These are phyloP conservation scores for Eptatretus burgeri DNA, from an alignment of 2,113 vertebrate genomes.

Conservation along the genomic window DNA sequence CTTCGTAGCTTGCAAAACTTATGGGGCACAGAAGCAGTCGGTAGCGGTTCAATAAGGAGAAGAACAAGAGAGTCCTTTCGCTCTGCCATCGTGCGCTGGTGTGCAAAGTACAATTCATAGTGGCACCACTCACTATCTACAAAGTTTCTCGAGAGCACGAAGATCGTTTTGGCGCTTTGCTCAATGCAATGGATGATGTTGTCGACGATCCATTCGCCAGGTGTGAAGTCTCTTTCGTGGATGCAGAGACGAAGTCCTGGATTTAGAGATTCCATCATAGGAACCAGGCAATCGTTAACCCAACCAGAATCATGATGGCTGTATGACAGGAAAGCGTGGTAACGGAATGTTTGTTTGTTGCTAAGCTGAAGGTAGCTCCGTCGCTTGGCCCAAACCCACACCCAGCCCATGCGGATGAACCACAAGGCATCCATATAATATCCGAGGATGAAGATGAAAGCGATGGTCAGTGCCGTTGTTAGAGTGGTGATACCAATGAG, in stretches of 20 bases:
- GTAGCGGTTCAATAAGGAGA: constrained; percentile 20
- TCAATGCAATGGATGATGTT: constrained; percentile 9
- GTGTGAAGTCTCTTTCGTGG: constrained; percentile 10
- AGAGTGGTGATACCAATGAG: constrained; percentile 12
- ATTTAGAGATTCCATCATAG: constrained; percentile 5
- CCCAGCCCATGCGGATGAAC: constrained; percentile 8
- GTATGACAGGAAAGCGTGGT: constrained; percentile 10
- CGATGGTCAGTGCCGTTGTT: constrained; percentile 7
- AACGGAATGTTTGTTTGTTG: neutral
- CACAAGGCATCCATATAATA: constrained; percentile 12
- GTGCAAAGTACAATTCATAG: constrained; percentile 13
- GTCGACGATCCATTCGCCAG: constrained; percentile 9
- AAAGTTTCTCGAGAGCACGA: constrained; percentile 9
- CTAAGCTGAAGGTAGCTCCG: neutral
- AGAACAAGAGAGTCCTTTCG: constrained; percentile 19
- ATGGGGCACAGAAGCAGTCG: constrained; percentile 16
- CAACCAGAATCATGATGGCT: constrained; percentile 9
- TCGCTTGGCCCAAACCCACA: constrained; percentile 9
- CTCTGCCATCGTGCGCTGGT: constrained; percentile 16
- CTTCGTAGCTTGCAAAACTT: constrained; percentile 17
- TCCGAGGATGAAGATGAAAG: constrained; percentile 11
- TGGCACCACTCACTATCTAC: constrained; percentile 11
- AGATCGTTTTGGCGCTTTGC: constrained; percentile 10
- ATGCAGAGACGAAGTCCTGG: constrained; percentile 9
- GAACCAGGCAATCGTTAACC: constrained; percentile 9